Base-by-base conservation (phyloP, 2,797 vertebrate genomes). In the Phoxinus dragarum region DNA sequence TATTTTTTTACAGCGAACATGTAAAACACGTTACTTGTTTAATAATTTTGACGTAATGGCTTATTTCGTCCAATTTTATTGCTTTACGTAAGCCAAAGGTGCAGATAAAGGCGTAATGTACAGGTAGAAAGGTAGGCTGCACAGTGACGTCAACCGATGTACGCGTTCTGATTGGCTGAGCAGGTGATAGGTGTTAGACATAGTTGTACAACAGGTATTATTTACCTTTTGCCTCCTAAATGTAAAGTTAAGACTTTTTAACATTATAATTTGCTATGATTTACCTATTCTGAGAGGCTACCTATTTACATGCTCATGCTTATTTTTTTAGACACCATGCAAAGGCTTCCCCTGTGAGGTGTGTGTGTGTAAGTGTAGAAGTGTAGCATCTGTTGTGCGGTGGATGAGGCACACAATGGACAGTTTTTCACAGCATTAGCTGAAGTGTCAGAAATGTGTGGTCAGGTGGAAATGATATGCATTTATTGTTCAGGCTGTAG, bases 401-500 rank as follows among this genome's bases (percentile, higher is more conserved):
- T 87, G 85, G 72, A 75, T 67, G 89, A 78, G 78, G 78, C 71
- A 86, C 74, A 88, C 90, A 94, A 93, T 93, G 91, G 91, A 83
- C 91, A 89, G 69, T 69, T 88, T 44, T 59, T 88, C 89, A 86
- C 89, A 75, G 74, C 86, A 85, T 89, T 74, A 84, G 81, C 86
- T 67, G 44, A 47, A 6, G 74, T 89, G 89, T 86, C 86, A 88
- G 86, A 89, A 82, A 87, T 75, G 92, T 88, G 89, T 92, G 88
- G 88, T 89, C 84, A 90, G 89, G 93, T 89, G 59, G 90, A 95
- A 94, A 84, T 80, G 23, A 91, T 88, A 61, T 84, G 84, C 87
- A 88, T 94, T 92, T 91, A 88, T 16, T 34, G 74, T 82, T 69
- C 14, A 19, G 42, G 21, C 78, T 86, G 85, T 59, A 40, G 64